phyloP scores from a whole-genome alignment of 1,140 invertebrate species.

The Drosophila pruinosa region DNA sequence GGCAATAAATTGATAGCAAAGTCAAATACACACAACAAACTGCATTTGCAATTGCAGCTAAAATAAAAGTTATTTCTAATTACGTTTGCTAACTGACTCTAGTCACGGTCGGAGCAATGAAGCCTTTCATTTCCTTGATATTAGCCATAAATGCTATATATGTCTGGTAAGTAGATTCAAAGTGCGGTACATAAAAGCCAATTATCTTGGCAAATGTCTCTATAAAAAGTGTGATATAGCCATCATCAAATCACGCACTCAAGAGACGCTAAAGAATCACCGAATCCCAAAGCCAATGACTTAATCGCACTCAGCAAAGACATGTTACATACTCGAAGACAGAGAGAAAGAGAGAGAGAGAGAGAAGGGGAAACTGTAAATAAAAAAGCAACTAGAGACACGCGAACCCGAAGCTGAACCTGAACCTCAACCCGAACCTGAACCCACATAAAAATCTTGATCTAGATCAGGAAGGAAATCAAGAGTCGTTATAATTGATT shows the following conservation, averaged over 20 bases:
- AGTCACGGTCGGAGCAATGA: neutral
- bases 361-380: conserved; percentile 20
- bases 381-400: neutral
- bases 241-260: conserved; percentile 59
- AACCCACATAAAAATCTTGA: conserved; percentile 70
- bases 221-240: conserved; percentile 53
- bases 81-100: neutral
- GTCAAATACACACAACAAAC: neutral
- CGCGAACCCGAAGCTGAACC: neutral
- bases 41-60: neutral
- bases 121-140: conserved; percentile 9
- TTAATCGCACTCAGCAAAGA: conserved; percentile 43
- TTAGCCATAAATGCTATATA: neutral
- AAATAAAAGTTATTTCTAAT: conserved; percentile 1
- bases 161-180: conserved; percentile 18
- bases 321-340: neutral
- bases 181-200: conserved; percentile 55
- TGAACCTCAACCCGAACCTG: conserved; percentile 16
- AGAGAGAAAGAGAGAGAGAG: neutral
- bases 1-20: neutral
- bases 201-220: conserved; percentile 47
- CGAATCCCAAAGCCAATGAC: conserved; percentile 56
- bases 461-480: conserved; percentile 83
- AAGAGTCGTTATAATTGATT: conserved; percentile 83
- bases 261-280: conserved; percentile 37